Evolutionary conservation across 2,888 invertebrate species (phyloP), one percentile per base, ranked within the genome.

Genomic region (Parnassius glacialis): DNA sequence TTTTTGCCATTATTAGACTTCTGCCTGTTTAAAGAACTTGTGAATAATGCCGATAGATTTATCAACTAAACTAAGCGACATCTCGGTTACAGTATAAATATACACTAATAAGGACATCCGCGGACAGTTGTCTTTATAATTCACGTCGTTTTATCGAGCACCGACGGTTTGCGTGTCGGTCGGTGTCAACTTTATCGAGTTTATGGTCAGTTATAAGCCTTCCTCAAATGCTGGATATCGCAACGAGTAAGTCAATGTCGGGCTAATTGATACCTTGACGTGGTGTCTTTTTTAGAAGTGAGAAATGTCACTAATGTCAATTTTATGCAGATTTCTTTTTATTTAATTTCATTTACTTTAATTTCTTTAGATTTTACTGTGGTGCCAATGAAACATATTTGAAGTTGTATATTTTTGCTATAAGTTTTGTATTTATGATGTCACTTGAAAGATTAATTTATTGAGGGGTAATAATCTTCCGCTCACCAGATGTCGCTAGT

Each of bases 71-170:
- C 41, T 16, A 16, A 59, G 62, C 54, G 60, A 63, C 61, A 64
- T 43, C 52, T 41, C 52, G 57, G 20, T 43, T 54, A 48, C 16
- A 11, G 50, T 7, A 55, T 77, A 80, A 84, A 80, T 78, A 79
- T 80, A 83, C 79, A 81, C 74, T 84, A 87, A 85, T 85, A 85
- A 81, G 79, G 82, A 84, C 80, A 80, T 74, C 66, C 68, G 66
- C 71, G 71, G 75, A 79, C 78, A 76, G 66, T 75, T 81, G 81
- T 85, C 84, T 83, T 84, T 81, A 81, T 83, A 86, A 83, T 80
- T 84, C 80, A 83, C 73, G 72, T 67, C 68, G 67, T 67, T 80
- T 81, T 86, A 87, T 87, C 85, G 79, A 79, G 71, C 81, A 81
- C 79, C 80, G 79, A 78, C 81, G 74, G 77, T 78, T 82, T 70